phyloP scores from a whole-genome alignment of 2,797 vertebrate species.

The Labeo calbasu region DNA sequence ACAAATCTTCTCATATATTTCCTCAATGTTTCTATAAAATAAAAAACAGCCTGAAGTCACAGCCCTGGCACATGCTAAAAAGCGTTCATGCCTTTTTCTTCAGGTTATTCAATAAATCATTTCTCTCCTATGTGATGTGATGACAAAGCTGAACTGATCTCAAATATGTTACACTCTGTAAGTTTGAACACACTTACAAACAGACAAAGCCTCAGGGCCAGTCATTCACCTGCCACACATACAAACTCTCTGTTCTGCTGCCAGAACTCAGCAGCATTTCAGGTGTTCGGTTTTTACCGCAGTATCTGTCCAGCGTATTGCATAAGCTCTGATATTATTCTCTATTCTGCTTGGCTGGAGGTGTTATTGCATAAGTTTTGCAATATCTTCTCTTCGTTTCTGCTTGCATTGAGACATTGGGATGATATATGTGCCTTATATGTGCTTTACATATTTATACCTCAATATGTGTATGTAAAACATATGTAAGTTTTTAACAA shows the following conservation, averaged over 20 bases:
- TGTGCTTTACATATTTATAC: background rate
- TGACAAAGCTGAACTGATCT: slow-evolving; percentile 32
- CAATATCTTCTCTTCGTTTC: slow-evolving; percentile 6
- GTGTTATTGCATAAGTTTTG: slow-evolving; percentile 28
- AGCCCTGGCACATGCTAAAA: slow-evolving; percentile 16
- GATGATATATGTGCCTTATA: background rate
- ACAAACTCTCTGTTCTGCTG: slow-evolving; percentile 21
- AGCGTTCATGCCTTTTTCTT: slow-evolving; percentile 3
- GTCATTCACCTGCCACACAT: slow-evolving; percentile 25
- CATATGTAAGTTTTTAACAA: background rate
- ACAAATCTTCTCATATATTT: background rate
- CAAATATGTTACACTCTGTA: slow-evolving; percentile 21
- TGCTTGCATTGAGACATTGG: slow-evolving; percentile 4
- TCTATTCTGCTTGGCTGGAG: slow-evolving; percentile 14
- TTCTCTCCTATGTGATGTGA: slow-evolving; percentile 11
- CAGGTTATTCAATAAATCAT: slow-evolving; percentile 20
- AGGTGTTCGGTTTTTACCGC: slow-evolving; percentile 35
- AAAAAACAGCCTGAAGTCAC: background rate
- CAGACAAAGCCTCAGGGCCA: slow-evolving; percentile 35
- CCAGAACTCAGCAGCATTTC: slow-evolving; percentile 41
- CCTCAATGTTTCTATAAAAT: slow-evolving; percentile 3
- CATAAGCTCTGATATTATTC: slow-evolving; percentile 35
- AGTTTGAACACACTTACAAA: slow-evolving; percentile 6
- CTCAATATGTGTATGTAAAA: background rate
- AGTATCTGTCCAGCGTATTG: slow-evolving; percentile 27